Evolutionary conservation across 2,888 invertebrate species (phyloP).

Genomic region (Hypolimnas misippus): DNA sequence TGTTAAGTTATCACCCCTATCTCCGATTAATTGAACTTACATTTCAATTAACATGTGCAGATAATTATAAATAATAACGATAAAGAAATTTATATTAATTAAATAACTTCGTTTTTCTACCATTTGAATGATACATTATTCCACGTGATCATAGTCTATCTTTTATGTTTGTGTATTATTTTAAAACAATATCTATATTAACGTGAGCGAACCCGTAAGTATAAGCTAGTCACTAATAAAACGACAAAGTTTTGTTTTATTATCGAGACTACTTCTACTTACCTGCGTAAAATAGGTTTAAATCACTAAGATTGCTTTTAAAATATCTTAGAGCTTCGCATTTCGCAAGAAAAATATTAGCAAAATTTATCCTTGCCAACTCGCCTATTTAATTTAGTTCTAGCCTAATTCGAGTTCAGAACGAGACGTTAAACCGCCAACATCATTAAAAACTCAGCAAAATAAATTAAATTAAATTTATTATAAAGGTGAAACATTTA

Average conservation of each 20-base stretch:
- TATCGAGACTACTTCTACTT: not conserved
- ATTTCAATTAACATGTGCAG: too few relatives aligned
- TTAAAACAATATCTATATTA: too few relatives aligned
- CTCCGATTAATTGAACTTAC: too few relatives aligned
- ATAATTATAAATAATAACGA: too few relatives aligned
- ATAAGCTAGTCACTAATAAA: not conserved
- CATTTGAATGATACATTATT: too few relatives aligned
- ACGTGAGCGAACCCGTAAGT: too few relatives aligned
- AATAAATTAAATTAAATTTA: not conserved
- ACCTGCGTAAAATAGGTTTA: not conserved
- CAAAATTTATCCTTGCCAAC: slow-evolving; percentile 2
- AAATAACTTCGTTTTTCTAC: too few relatives aligned
- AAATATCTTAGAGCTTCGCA: not conserved
- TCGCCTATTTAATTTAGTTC: not conserved
- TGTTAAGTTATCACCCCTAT: too few relatives aligned
- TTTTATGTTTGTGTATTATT: too few relatives aligned
- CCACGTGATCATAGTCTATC: too few relatives aligned
- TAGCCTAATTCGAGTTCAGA: slow-evolving; percentile 3
- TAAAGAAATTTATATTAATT: too few relatives aligned
- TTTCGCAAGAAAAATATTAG: slow-evolving; percentile 3
- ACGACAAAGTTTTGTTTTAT: too few relatives aligned
- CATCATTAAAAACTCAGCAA: not conserved
- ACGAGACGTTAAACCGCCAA: not conserved
- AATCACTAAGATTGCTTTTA: not conserved
- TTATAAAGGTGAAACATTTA: not conserved